phyloP scores from a whole-genome alignment of 92 coral and sea anemone genomes.

The Umimayanthus kanabou region DNA sequence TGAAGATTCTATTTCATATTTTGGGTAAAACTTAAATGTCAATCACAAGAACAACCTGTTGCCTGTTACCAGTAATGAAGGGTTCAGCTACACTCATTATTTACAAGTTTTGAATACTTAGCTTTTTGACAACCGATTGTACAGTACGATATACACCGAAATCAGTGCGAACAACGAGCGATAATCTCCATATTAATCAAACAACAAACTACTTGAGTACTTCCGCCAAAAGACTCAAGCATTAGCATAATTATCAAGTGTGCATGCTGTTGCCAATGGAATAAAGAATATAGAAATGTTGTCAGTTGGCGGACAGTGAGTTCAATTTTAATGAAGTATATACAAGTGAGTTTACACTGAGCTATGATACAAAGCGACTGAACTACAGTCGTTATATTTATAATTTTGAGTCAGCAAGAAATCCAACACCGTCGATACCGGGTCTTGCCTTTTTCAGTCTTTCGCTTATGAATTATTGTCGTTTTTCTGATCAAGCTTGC shows the following conservation, averaged over 20 bases:
- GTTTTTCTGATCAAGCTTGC: slow-evolving; percentile 94
- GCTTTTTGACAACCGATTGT: slow-evolving; percentile 4
- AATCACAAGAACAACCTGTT: not conserved
- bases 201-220: not conserved
- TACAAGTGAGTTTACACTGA: slow-evolving; percentile 25
- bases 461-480: slow-evolving; percentile 60
- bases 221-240: slow-evolving; percentile 18
- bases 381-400: slow-evolving; percentile 15
- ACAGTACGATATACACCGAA: slow-evolving; percentile 18
- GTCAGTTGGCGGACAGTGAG: not conserved
- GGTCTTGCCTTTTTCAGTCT: not conserved
- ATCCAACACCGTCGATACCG: not conserved
- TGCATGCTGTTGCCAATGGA: not conserved
- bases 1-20: not conserved
- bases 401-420: slow-evolving; percentile 8
- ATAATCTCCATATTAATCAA: not conserved
- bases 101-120: slow-evolving; percentile 3
- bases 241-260: not conserved
- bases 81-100: not conserved
- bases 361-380: slow-evolving; percentile 40
- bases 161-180: not conserved
- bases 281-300: not conserved
- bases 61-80: not conserved
- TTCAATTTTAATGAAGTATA: not conserved
- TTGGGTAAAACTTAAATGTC: not conserved